phyloP scores from a whole-genome alignment of 2,113 vertebrate species.

The Parus major region DNA sequence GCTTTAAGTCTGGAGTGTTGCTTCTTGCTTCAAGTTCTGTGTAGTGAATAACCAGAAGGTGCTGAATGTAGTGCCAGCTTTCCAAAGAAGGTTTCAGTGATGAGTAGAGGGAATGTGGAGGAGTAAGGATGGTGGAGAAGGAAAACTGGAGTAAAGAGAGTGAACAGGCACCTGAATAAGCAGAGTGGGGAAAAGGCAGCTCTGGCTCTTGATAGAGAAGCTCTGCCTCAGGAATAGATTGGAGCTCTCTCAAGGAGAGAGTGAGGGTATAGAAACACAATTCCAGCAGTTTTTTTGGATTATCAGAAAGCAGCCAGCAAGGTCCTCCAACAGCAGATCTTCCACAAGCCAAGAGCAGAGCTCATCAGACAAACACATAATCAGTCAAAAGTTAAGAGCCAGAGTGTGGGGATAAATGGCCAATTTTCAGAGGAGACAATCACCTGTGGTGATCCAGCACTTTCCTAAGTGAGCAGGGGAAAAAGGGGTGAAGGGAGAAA shows the following conservation, averaged over 20 bases:
- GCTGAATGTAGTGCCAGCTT: background rate
- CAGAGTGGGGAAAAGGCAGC: background rate
- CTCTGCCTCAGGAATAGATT: background rate
- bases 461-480: background rate
- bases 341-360: background rate
- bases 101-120: fast-evolving
- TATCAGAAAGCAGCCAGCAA: background rate
- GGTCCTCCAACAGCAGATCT: background rate
- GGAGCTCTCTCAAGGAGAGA: background rate
- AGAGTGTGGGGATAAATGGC: background rate
- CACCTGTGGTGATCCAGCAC: background rate
- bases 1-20: background rate
- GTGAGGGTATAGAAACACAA: background rate
- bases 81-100: background rate
- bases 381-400: background rate
- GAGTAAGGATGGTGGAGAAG: background rate
- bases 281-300: background rate
- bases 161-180: background rate
- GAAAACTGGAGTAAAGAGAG: background rate
- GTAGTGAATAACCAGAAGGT: background rate
- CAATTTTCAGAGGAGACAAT: background rate
- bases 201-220: background rate
- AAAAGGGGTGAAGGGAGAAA: background rate
- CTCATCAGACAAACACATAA: background rate
- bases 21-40: background rate